phyloP scores from a whole-genome alignment of 2,113 vertebrate genomes.

The Sinosuthora webbiana region DNA sequence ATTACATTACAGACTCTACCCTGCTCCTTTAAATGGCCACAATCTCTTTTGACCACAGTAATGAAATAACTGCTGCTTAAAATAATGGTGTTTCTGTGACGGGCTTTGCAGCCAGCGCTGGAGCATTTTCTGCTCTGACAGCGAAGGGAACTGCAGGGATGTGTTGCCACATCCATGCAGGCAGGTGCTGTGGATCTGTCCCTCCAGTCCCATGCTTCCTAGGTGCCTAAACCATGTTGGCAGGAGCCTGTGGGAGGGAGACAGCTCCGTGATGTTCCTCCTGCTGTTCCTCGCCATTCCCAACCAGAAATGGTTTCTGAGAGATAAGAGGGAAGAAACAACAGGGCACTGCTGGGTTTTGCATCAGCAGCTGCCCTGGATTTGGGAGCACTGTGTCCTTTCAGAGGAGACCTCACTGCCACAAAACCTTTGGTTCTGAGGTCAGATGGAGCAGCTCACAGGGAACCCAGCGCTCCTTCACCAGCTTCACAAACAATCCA shows the following conservation, averaged over 20 bases:
- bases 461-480: neutral
- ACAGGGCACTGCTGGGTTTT: rapidly evolving
- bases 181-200: neutral
- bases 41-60: neutral
- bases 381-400: neutral
- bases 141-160: rapidly evolving
- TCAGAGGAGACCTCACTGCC: neutral
- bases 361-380: neutral
- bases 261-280: neutral
- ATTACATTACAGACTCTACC: constrained; percentile 21
- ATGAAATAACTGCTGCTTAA: constrained; percentile 8
- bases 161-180: neutral
- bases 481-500: neutral
- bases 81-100: neutral
- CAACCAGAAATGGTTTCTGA: neutral
- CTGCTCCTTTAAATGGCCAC: constrained; percentile 5
- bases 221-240: neutral
- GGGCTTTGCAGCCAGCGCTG: neutral
- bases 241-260: neutral
- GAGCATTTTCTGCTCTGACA: neutral
- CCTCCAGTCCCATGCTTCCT: neutral
- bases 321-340: neutral
- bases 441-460: rapidly evolving
- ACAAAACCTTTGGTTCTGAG: neutral
- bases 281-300: rapidly evolving